Conservation (phyloP, 2,888 invertebrate species). For the Drosophila kuntzei region DNA sequence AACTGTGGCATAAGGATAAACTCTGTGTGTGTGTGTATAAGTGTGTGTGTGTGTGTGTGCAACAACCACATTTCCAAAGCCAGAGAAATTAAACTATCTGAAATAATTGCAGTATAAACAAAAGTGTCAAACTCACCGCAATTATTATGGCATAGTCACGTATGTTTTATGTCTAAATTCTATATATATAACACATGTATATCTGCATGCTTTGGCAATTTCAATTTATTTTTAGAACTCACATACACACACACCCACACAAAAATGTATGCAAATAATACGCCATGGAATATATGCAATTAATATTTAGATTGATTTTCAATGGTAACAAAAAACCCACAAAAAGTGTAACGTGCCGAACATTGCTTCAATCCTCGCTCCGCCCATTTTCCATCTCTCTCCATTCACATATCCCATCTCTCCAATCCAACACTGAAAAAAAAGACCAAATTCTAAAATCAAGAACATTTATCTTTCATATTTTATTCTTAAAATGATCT, state of each 20-base stretch:
- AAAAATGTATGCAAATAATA: conserved; percentile 5
- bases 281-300: conserved; percentile 70
- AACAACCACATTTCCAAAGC: conserved; percentile 33
- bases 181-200: background rate
- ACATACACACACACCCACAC: background rate
- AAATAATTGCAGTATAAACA: conserved; percentile 60
- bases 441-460: too few species aligned
- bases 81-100: conserved; percentile 53
- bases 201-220: conserved; percentile 29
- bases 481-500: too few species aligned
- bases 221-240: conserved; percentile 25
- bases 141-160: conserved; percentile 31
- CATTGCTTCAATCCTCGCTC: background rate
- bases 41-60: conserved; percentile 3
- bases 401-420: too few species aligned
- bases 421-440: too few species aligned
- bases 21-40: conserved; percentile 1
- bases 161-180: conserved; percentile 3
- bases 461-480: too few species aligned
- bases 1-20: conserved; percentile 34
- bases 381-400: background rate
- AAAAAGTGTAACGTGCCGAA: conserved; percentile 46
- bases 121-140: conserved; percentile 55
- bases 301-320: conserved; percentile 80
- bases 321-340: conserved; percentile 63